Percentiles rank a stretch among this genome's conserved stretches.
Evolutionary conservation across 2,113 vertebrate species (phyloP).

Genomic region (Semicossyphus pulcher): DNA sequence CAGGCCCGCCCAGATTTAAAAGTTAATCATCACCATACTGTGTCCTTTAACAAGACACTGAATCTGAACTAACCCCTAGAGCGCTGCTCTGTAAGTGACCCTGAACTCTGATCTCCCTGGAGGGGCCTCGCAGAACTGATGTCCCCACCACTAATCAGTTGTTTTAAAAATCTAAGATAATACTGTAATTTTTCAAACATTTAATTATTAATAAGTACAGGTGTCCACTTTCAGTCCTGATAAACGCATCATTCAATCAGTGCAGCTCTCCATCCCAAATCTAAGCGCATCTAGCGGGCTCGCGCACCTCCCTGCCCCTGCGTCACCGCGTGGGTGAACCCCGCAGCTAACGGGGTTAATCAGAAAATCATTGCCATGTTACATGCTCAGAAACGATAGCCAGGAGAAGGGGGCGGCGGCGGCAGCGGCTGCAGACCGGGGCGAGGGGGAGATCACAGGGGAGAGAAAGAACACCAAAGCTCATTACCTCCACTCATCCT

Average conservation of each 20-base stretch:
- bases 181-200: background rate
- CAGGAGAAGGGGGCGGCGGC: no score
- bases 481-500: conserved; percentile 84
- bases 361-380: conserved; percentile 79
- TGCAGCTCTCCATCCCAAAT: conserved; percentile 28
- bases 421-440: conserved; percentile 15
- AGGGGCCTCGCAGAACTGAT: background rate
- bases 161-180: background rate
- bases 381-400: conserved; percentile 46
- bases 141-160: background rate
- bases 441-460: conserved; percentile 54
- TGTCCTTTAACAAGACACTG: background rate
- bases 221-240: background rate
- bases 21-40: background rate
- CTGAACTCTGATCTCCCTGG: background rate
- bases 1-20: background rate
- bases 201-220: conserved; percentile 5
- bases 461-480: conserved; percentile 68
- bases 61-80: background rate
- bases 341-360: conserved; percentile 75
- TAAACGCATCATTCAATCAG: conserved; percentile 37
- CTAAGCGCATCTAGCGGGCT: conserved; percentile 36
- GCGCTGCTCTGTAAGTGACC: background rate
- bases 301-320: conserved; percentile 36
- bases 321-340: conserved; percentile 53